Evolutionary conservation across 2,888 invertebrate genomes (phyloP), one percentile per base, ranked within the genome.

Genomic region (Scelioninae gen. 2): DNA sequence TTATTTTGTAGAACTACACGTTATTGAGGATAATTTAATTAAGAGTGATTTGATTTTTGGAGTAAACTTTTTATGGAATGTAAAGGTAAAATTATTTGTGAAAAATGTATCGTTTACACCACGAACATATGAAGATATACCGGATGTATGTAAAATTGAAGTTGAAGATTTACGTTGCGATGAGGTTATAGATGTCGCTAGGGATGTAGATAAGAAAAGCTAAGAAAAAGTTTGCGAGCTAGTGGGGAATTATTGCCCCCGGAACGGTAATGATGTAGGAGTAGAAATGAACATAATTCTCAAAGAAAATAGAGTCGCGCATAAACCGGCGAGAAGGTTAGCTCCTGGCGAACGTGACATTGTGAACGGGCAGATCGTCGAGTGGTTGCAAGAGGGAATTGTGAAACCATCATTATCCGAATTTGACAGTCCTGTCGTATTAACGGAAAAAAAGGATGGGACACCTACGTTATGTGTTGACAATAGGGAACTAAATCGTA

Each of bases 161-260:
- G 52, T 52, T 19, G 52, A 37, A 9, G 1, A 7, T 2, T 37
- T 52, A 9, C n/a, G 7, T 7, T 1, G 16, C 1, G 13, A 22
- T 0, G 18, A 52, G 11, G 7, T 37, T 18, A 10, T 52, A 52
- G 52, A 52, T 22, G 18, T 52, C 22, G 52, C 52, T 7, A 52
- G 37, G 19, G 37, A 37, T 2, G 52, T 52, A 4, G 52, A 52
- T 37, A 0, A 2, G 0, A 19, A 9, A 0, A 37, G 22, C 22
- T 11, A 15, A 13, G 31, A 35, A 1, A 13, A 22, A 37, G 37
- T 52, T 22, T 16, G 37, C 13, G 18, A 52, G 1, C 3, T 52
- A 5, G 13, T 52, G 3, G 2, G 2, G 4, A 7, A 52, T 22
- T 52, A 52, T 37, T 13, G 13, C 22, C 52, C 52, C 3, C 13